phyloP scores from a whole-genome alignment of 2,797 vertebrate species.

The Rhinogobio ventralis region DNA sequence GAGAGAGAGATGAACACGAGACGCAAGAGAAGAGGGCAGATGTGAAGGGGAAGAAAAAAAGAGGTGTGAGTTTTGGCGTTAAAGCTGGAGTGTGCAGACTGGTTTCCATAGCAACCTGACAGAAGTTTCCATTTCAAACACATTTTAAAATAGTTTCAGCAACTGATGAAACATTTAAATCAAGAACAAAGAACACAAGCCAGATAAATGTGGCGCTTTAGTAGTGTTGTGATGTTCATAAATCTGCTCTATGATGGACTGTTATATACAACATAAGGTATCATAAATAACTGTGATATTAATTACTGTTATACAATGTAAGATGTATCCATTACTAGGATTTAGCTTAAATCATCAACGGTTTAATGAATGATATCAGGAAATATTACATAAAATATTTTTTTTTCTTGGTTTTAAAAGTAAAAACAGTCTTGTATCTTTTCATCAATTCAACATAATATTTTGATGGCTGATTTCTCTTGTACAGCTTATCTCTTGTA shows the following conservation, averaged over 20 bases:
- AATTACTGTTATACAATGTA: neutral
- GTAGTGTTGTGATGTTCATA: too few relatives aligned
- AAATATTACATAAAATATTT: neutral
- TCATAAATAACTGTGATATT: too few relatives aligned
- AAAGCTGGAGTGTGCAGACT: constrained; percentile 54
- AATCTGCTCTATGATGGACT: neutral
- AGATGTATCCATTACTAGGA: neutral
- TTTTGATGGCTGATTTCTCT: neutral
- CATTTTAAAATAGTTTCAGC: constrained; percentile 57
- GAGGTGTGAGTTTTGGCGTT: constrained; percentile 68
- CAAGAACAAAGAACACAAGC: constrained; percentile 7
- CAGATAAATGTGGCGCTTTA: neutral
- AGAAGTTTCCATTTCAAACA: constrained; percentile 58
- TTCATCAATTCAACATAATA: neutral
- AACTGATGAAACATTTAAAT: constrained; percentile 48
- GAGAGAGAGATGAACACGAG: neutral
- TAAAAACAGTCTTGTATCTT: too few relatives aligned
- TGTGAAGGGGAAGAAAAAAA: constrained; percentile 43
- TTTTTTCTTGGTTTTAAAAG: neutral
- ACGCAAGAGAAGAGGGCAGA: constrained; percentile 28
- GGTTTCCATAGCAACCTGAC: constrained; percentile 60
- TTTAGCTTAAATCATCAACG: neutral
- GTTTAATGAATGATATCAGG: neutral
- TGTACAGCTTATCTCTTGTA: neutral
- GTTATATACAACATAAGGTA: neutral